Base-by-base conservation (phyloP, 2,113 vertebrate genomes). In the Gymnocephalus cernua region DNA sequence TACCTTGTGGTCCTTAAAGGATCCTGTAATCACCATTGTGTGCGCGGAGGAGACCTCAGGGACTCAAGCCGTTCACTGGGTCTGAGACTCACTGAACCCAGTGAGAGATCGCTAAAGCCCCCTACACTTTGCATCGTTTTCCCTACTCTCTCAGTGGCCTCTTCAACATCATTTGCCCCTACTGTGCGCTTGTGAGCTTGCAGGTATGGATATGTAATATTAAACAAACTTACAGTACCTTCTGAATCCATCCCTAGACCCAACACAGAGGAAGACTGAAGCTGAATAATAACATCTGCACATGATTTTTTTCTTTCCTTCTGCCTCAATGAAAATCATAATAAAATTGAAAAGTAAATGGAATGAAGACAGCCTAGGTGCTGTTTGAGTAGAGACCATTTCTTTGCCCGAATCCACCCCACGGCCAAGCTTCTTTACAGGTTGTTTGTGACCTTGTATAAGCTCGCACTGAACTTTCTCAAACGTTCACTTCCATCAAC, bases 1-100 rank as follows among this genome's bases (percentile, higher is more conserved):
- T 83, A 81, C 83, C 73, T 80, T 84, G 47, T 45, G 66, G 67
- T 75, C 75, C 78, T 66, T 59, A 57, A 80, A 81, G 75, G 67
- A 77, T 57, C 54, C 27, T 25, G 29, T 72, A 91, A 84, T 45
- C 23, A 41, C 66, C 51, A 81, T 72, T 38, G 82, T 63, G 80
- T 71, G 78, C 57, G 27, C 21, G 56, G 51, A 56, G 80, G 45
- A 80, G 14, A 80, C 41, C 54, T 48, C 61, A 62, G 61, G 53
- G 63, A 79, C 45, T 41, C 41, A 23, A 83, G 64, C 21, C n/a
- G 0, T 74, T 59, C 14, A 45, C 7, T 1, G 32, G 23, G 62
- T 68, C 57, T 45, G 32, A 82, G 32, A 79, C 51, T 29, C 57
- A 16, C 41, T 54, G 50, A 76, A 77, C 68, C 41, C 35, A 0